phyloP scores from a whole-genome alignment of 2,797 vertebrate species.

The Chrosomus eos region DNA sequence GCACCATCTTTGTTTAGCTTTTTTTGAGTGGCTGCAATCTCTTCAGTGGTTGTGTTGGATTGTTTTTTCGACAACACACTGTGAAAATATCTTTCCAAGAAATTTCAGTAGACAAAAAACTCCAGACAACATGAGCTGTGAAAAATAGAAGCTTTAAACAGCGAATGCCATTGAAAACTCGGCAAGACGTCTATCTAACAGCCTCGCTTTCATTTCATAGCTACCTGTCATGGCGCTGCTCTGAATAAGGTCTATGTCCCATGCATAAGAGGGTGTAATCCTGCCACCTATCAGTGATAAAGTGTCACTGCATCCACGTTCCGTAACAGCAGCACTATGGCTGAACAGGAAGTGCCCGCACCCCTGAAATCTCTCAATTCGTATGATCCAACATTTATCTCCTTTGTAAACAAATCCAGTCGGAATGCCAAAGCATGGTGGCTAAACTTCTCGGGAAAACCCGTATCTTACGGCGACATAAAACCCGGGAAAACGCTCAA shows the following conservation, averaged over 20 bases:
- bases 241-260: not conserved
- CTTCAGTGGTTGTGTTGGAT: not conserved
- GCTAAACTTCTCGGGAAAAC: conserved; percentile 58
- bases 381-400: conserved; percentile 34
- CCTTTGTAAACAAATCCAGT: conserved; percentile 51
- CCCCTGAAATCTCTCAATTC: conserved; percentile 58
- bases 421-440: conserved; percentile 52
- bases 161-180: not conserved
- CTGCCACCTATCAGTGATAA: conserved; percentile 42
- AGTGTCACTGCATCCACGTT: not conserved
- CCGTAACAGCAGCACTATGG: conserved; percentile 18
- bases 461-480: conserved; percentile 62
- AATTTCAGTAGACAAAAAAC: not conserved
- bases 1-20: not conserved
- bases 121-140: not conserved
- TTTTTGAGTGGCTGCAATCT: not conserved
- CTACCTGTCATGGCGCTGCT: not conserved
- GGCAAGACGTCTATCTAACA: not conserved
- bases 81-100: not conserved
- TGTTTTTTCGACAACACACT: not conserved
- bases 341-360: conserved; percentile 31
- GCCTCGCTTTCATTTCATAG: not conserved
- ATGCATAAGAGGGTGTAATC: not conserved
- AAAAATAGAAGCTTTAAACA: not conserved
- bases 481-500: conserved; percentile 6